Conservation (phyloP, 2,888 invertebrate species). For the Leptinotarsa tumamoca region DNA sequence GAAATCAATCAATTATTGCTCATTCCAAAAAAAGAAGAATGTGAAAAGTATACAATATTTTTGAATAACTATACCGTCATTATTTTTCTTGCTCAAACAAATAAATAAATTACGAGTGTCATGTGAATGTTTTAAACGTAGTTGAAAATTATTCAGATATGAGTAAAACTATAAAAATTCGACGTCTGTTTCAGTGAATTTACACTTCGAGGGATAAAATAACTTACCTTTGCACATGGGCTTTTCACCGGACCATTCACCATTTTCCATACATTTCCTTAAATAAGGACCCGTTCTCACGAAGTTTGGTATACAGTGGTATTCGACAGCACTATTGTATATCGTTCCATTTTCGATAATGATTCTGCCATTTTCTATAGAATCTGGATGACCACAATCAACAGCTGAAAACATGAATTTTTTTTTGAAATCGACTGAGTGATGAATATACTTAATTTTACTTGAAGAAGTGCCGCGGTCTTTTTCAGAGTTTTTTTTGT, state of each 20-base stretch:
- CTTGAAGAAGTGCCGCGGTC: too few species aligned
- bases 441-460: too few species aligned
- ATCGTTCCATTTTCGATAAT: slow-evolving; percentile 88
- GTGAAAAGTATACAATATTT: not conserved
- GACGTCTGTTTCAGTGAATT: too few species aligned
- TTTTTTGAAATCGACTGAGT: too few species aligned
- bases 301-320: slow-evolving; percentile 89
- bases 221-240: slow-evolving; percentile 80
- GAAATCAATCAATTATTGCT: slow-evolving; percentile 39
- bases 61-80: not conserved
- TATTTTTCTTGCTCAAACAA: not conserved
- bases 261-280: slow-evolving; percentile 86
- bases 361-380: slow-evolving; percentile 86
- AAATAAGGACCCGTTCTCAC: slow-evolving; percentile 85
- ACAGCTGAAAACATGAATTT: slow-evolving; percentile 72
- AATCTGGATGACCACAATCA: slow-evolving; percentile 84
- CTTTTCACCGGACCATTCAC: slow-evolving; percentile 88
- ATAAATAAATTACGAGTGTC: not conserved
- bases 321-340: slow-evolving; percentile 88
- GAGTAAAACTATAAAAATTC: too few species aligned
- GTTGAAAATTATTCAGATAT: too few species aligned
- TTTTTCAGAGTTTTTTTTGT: too few species aligned
- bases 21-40: slow-evolving; percentile 18
- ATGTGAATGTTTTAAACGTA: too few species aligned
- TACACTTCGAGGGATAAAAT: not conserved